Evolutionary conservation across 2,797 vertebrate genomes (phyloP).

Genomic region (Hemitrygon akajei): DNA sequence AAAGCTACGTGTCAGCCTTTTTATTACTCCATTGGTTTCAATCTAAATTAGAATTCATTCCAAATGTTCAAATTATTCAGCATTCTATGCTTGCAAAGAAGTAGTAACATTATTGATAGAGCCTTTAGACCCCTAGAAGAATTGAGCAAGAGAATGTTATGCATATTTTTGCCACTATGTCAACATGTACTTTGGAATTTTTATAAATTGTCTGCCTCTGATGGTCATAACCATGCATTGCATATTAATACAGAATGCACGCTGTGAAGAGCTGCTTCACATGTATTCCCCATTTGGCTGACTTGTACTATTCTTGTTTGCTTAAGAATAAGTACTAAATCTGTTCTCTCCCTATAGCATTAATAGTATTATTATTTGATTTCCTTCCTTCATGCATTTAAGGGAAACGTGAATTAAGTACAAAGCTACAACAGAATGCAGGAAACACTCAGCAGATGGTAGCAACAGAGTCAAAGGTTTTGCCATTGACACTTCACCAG

Average conservation of each 20-base stretch:
- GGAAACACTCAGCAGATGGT: too few relatives aligned
- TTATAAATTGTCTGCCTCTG: background rate
- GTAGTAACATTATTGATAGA: background rate
- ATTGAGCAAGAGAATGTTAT: background rate
- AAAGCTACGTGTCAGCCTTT: background rate
- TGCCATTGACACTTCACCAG: too few relatives aligned
- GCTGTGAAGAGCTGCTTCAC: background rate
- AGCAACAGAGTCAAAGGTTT: too few relatives aligned
- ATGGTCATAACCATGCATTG: background rate
- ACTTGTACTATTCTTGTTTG: background rate
- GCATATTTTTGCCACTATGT: background rate
- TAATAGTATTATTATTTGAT: too few relatives aligned
- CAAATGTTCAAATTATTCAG: background rate
- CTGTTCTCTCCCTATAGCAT: background rate
- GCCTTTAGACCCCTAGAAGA: background rate
- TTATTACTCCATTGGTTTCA: background rate
- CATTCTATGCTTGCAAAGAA: background rate
- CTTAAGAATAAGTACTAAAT: background rate
- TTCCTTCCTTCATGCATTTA: background rate
- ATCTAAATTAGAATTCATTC: background rate
- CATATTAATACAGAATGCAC: background rate
- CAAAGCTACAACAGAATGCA: too few relatives aligned
- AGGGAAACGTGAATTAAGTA: too few relatives aligned
- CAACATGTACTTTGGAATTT: background rate
- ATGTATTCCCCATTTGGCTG: background rate